Evolutionary conservation across 2,888 invertebrate genomes (phyloP).

Genomic region (Xestia ashworthii): DNA sequence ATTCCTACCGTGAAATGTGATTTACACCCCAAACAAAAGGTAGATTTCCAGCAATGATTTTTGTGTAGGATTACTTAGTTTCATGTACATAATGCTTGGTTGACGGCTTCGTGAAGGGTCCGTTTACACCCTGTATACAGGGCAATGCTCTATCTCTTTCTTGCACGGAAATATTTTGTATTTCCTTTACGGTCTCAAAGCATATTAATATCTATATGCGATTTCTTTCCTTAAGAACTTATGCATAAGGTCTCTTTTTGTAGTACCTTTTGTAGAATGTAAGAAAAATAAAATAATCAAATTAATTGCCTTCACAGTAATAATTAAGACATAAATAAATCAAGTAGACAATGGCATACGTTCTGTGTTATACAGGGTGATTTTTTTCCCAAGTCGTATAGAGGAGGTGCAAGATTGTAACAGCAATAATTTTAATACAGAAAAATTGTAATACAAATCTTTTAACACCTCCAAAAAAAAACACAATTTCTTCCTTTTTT

Average conservation of each 20-base stretch:
- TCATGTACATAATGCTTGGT: constrained; percentile 3
- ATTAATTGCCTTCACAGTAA: background rate
- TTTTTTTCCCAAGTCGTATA: background rate
- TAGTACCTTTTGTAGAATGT: background rate
- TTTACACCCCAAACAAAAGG: background rate
- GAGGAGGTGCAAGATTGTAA: background rate
- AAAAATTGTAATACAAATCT: background rate
- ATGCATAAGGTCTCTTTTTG: background rate
- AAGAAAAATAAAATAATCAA: background rate
- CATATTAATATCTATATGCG: background rate
- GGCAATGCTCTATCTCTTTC: too few relatives aligned
- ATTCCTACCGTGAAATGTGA: background rate
- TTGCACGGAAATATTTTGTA: too few relatives aligned
- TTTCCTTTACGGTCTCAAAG: background rate
- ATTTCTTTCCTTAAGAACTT: background rate
- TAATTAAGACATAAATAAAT: constrained; percentile 12
- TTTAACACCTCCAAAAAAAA: background rate
- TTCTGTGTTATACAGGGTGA: background rate
- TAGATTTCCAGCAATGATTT: background rate
- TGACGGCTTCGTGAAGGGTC: background rate
- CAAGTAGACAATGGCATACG: too few relatives aligned
- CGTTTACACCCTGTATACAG: background rate
- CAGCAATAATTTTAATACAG: background rate
- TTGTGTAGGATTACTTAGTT: background rate
- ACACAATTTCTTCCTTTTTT: too few relatives aligned